Evolutionary conservation across 2,888 invertebrate genomes (phyloP).

Genomic region (Lasius fuliginosus): DNA sequence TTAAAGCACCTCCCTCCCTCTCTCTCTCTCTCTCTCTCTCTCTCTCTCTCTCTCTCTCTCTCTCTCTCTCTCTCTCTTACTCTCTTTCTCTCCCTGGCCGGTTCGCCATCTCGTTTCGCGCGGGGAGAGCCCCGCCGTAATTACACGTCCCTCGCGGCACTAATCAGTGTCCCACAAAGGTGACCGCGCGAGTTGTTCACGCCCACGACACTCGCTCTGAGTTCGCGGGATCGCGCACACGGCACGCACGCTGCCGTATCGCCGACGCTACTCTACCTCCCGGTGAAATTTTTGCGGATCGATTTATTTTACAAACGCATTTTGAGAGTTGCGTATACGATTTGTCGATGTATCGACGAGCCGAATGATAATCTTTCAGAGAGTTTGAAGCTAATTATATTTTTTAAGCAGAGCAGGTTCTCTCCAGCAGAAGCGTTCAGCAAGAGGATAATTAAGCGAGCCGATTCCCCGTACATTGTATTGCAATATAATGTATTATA

Average conservation of each 20-base stretch:
- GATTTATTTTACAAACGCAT: neutral
- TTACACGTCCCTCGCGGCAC: conserved; percentile 72
- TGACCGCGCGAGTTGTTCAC: conserved; percentile 63
- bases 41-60: too few relatives aligned
- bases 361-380: neutral
- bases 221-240: conserved; percentile 29
- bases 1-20: conserved; percentile 70
- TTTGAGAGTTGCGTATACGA: neutral
- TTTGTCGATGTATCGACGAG: neutral
- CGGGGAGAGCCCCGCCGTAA: conserved; percentile 62
- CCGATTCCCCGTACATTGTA: neutral
- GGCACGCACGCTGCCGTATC: neutral
- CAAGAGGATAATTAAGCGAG: neutral
- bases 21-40: neutral
- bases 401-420: neutral
- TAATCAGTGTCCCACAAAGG: conserved; percentile 72
- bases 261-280: neutral
- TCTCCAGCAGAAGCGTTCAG: conserved; percentile 11
- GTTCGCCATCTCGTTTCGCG: conserved; percentile 26
- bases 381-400: conserved; percentile 1
- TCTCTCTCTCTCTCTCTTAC: neutral
- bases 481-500: neutral
- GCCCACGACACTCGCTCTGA: conserved; percentile 63
- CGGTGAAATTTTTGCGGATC: neutral
- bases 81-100: neutral